Percentiles rank a stretch among this genome's conserved stretches.
Evolutionary conservation across 2,888 invertebrate species (phyloP).

Genomic region (Lumbricus terrestris): DNA sequence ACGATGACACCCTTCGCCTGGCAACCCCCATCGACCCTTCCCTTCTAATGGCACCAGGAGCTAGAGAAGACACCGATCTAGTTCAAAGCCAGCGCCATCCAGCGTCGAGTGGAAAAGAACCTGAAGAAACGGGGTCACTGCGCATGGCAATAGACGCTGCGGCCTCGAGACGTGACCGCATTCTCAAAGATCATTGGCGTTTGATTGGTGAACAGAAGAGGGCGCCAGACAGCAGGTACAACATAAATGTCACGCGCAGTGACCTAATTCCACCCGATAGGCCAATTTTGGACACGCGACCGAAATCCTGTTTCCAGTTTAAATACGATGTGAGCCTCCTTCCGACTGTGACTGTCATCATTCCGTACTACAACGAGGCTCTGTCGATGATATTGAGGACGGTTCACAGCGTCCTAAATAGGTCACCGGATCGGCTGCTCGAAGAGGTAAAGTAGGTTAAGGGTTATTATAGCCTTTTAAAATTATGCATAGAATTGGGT

Average conservation of each 20-base stretch:
- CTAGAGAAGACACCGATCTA: background rate
- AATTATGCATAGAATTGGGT: background rate
- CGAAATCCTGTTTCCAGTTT: conserved; percentile 31
- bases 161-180: background rate
- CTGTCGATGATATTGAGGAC: conserved; percentile 41
- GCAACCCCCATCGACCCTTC: background rate
- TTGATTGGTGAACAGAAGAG: conserved; percentile 24
- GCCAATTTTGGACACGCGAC: conserved; percentile 38
- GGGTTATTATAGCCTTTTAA: background rate
- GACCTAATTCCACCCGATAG: conserved; percentile 40
- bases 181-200: conserved; percentile 14
- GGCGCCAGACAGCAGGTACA: conserved; percentile 33
- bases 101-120: background rate
- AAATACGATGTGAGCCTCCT: conserved; percentile 31
- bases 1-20: background rate
- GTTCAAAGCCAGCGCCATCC: background rate
- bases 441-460: conserved; percentile 30
- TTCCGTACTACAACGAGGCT: conserved; percentile 40
- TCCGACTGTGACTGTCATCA: conserved; percentile 39
- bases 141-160: conserved; percentile 27
- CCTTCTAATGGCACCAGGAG: background rate
- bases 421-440: conserved; percentile 36
- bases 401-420: conserved; percentile 41
- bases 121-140: background rate
- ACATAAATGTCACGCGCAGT: conserved; percentile 41